Percentiles rank a stretch among this genome's conserved stretches.
Evolutionary conservation across 2,888 invertebrate species (phyloP).

Genomic region (Dendrolimus pini): DNA sequence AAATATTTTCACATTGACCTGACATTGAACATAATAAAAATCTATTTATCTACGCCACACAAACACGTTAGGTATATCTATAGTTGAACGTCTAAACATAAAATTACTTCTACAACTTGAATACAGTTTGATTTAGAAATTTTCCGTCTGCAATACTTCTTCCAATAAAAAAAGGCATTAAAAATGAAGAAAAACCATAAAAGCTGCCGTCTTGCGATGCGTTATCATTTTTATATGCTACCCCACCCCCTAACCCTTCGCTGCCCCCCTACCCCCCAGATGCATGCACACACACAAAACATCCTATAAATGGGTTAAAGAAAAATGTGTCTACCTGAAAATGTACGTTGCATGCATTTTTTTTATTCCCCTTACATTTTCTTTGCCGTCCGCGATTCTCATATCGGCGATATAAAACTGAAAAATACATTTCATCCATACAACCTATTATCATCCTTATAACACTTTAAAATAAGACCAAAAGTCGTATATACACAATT

Average conservation of each 20-base stretch:
- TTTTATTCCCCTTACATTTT: slow-evolving; percentile 71
- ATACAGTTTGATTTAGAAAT: slow-evolving; percentile 5
- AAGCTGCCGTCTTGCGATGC: slow-evolving; percentile 76
- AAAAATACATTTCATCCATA: slow-evolving; percentile 61
- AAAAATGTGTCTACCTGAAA: slow-evolving; percentile 77
- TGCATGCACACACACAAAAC: slow-evolving; percentile 55
- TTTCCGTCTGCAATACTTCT: slow-evolving; percentile 8
- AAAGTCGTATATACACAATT: slow-evolving; percentile 22
- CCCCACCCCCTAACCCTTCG: slow-evolving; percentile 48
- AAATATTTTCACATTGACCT: too few relatives aligned
- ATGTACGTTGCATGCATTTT: slow-evolving; percentile 72
- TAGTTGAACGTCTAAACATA: too few relatives aligned
- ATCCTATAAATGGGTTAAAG: slow-evolving; percentile 74
- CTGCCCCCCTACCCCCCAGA: slow-evolving; percentile 37
- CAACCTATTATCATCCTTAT: slow-evolving; percentile 35
- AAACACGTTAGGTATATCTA: too few relatives aligned
- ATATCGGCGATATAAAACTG: slow-evolving; percentile 77
- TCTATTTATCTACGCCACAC: too few relatives aligned
- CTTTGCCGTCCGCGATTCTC: slow-evolving; percentile 75
- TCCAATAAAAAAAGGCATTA: slow-evolving; percentile 51
- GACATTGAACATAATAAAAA: too few relatives aligned
- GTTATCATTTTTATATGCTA: slow-evolving; percentile 76
- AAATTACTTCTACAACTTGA: too few relatives aligned
- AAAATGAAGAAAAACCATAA: slow-evolving; percentile 75
- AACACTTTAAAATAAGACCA: slow-evolving; percentile 13